These are phyloP conservation scores for Microplitis demolitor DNA, from an alignment of 1,140 invertebrate species.

Conservation along the genomic window DNA sequence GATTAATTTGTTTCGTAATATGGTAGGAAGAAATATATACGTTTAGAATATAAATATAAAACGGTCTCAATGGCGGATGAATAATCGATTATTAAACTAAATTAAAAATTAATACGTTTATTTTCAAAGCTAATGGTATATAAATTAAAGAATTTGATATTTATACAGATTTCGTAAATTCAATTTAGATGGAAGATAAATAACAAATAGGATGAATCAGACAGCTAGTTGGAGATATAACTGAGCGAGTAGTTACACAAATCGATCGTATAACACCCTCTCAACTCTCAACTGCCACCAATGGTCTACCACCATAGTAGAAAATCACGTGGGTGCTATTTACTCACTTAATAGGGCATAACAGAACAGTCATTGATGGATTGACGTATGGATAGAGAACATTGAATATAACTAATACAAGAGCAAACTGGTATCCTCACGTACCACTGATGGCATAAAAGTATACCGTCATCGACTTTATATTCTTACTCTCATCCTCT, in stretches of 20 bases:
- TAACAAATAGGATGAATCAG: no score
- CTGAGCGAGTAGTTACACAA: not conserved
- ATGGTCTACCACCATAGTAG: not conserved
- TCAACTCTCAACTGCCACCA: not conserved
- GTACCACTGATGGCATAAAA: not conserved
- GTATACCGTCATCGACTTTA: not conserved
- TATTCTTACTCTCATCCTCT: no score
- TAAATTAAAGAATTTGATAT: no score
- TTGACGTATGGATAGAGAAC: not conserved
- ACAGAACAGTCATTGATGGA: slow-evolving; percentile 2
- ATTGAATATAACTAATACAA: not conserved
- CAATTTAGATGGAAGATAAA: no score
- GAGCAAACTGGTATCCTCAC: not conserved
- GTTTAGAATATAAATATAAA: no score
- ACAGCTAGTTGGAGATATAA: not conserved
- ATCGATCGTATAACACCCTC: not conserved
- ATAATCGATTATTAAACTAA: no score
- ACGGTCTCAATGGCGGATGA: no score
- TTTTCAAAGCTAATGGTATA: no score
- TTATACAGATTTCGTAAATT: no score
- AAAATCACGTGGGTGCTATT: not conserved
- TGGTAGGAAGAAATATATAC: no score
- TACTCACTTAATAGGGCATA: slow-evolving; percentile 1
- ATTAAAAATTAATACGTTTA: no score
- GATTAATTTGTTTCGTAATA: no score